These are phyloP conservation scores for Gallinago jamesoni DNA, from an alignment of 2,113 vertebrate genomes.

Conservation along the genomic window DNA sequence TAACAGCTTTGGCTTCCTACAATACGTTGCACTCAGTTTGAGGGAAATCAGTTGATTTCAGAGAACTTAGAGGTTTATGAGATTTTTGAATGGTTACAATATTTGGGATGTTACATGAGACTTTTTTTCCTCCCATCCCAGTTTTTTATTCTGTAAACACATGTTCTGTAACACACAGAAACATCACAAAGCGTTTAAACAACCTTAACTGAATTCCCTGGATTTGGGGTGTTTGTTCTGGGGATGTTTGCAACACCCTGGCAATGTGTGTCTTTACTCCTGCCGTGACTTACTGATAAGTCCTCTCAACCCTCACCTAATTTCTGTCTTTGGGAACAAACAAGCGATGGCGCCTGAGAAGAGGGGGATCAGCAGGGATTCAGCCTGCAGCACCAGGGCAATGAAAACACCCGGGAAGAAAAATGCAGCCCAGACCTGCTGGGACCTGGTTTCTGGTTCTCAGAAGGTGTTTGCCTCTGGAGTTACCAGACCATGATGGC, in stretches of 20 bases:
- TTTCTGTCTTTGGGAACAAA: slow-evolving; percentile 7
- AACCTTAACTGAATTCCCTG: background rate
- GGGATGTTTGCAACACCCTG: background rate
- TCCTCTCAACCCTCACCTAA: slow-evolving; percentile 15
- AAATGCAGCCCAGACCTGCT: background rate
- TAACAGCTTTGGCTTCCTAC: background rate
- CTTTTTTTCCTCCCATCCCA: background rate
- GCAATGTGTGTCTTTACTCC: background rate
- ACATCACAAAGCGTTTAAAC: background rate
- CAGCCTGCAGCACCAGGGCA: background rate
- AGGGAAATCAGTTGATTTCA: background rate
- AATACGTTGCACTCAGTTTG: background rate
- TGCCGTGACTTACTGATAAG: background rate
- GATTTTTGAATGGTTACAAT: background rate
- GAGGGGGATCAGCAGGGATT: accelerated
- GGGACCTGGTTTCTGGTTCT: background rate
- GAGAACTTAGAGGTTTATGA: background rate
- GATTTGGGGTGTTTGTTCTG: background rate
- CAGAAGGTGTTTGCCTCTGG: background rate
- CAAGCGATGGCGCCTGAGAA: background rate
- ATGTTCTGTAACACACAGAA: background rate
- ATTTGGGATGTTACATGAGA: background rate
- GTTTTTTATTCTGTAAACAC: background rate
- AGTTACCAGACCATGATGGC: background rate
- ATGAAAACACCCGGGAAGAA: background rate